Evolutionary conservation across 2,797 vertebrate species (phyloP), one percentile per base, ranked within the genome.

Genomic region (Apogon hyalosoma): DNA sequence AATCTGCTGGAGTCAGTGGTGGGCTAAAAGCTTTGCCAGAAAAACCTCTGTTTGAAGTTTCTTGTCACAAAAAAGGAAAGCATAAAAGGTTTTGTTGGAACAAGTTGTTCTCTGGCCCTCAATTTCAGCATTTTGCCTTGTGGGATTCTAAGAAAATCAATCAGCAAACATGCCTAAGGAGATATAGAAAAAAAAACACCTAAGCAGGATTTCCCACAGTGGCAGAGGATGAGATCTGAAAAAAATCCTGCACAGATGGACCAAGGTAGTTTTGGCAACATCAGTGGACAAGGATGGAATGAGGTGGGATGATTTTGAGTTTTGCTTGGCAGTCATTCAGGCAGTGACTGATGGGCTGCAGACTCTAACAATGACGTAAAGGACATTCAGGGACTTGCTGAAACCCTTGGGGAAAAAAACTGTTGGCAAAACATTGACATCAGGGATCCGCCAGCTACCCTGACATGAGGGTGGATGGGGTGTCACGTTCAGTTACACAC

Each of bases 41-140:
- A 76, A 63, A 7, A 6, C 50, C 54, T 66, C 33, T 52, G 64
- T 90, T 90, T 92, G 77, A 93, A 89, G 87, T 72, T 11, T 53
- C 64, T 63, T 75, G 63, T 73, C 38, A 36, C 64, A 82, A 84
- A 82, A 83, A 82, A 67, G 68, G 54, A 82, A 80, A 79, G 45
- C 47, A 70, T 47, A 68, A 75, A 69, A 55, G 53, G n/a, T 50
- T 63, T 21, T 70, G 33, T 39, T 40, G 16, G 69, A 71, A 55
- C 39, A 70, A 61, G 66, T 58, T 69, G 45, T 43, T 76, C 55
- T 52, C 47, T 56, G 48, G 70, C 18, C 10, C n/a, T 53, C 40
- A 76, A 75, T 71, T 54, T 40, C 61, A 43, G 60, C 59, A 31
- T 61, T 69, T 24, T 2, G 42, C 77, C 63, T 67, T 2, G 15